Percentiles rank a stretch among this genome's conserved stretches.
phyloP scores from a whole-genome alignment of 2,113 vertebrate species.

The Camelus bactrianus region DNA sequence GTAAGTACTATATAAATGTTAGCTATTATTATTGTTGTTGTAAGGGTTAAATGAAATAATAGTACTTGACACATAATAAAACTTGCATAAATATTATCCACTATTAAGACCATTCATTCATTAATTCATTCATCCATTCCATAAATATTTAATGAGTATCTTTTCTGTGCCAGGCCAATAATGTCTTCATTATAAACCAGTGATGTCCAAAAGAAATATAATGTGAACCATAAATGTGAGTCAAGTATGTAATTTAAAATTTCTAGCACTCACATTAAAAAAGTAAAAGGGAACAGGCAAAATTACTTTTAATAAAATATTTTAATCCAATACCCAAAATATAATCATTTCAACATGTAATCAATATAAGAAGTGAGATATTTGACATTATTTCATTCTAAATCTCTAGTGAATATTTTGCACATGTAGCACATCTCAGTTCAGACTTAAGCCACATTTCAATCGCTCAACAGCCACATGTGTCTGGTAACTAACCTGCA shows the following conservation, averaged over 20 bases:
- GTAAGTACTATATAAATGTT: slow-evolving; percentile 4
- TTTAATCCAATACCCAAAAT: slow-evolving; percentile 14
- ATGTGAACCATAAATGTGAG: background rate
- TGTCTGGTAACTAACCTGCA: background rate
- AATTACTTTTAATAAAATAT: slow-evolving; percentile 3
- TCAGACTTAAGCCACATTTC: background rate
- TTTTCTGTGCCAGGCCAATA: background rate
- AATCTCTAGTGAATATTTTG: background rate
- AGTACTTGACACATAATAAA: background rate
- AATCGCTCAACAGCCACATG: background rate
- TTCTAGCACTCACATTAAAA: slow-evolving; percentile 8
- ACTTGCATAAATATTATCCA: background rate
- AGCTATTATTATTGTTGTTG: background rate
- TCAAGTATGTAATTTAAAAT: background rate
- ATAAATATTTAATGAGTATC: background rate
- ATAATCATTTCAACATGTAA: background rate
- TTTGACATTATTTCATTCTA: background rate
- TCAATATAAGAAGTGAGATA: background rate
- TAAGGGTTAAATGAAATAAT: background rate
- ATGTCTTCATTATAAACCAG: background rate
- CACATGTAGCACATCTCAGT: background rate
- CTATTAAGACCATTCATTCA: background rate
- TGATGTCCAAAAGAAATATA: background rate
- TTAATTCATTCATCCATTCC: background rate
- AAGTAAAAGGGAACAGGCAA: background rate